phyloP scores from a whole-genome alignment of 2,797 vertebrate species.

The Decapterus maruadsi region DNA sequence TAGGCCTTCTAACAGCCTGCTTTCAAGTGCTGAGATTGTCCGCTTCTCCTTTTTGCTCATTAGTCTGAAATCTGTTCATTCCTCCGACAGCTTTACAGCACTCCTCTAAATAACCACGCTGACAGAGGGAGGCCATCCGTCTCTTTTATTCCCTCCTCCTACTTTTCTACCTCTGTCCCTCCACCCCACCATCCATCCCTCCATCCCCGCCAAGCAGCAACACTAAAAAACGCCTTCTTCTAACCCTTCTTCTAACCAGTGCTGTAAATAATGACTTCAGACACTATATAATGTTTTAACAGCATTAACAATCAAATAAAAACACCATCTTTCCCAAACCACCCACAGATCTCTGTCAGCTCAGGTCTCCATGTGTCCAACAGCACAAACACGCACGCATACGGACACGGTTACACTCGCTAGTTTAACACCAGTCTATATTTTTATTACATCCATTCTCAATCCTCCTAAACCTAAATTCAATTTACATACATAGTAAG shows the following conservation, averaged over 20 bases:
- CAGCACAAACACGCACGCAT: no score
- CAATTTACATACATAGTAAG: background rate
- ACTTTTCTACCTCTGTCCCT: constrained; percentile 36
- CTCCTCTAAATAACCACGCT: constrained; percentile 75
- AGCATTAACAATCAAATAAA: no score
- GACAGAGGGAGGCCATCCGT: constrained; percentile 72
- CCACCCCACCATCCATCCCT: constrained; percentile 13
- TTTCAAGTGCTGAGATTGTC: constrained; percentile 68
- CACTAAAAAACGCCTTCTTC: constrained; percentile 35
- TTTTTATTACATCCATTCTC: background rate
- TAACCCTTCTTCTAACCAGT: constrained; percentile 7
- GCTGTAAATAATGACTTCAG: no score
- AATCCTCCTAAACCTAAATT: constrained; percentile 1
- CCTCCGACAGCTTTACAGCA: constrained; percentile 73
- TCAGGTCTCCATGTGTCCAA: no score
- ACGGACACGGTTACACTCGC: background rate
- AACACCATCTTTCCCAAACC: background rate
- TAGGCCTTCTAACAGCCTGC: constrained; percentile 27
- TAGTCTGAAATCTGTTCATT: constrained; percentile 78
- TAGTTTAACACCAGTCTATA: background rate
- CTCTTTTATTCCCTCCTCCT: constrained; percentile 72
- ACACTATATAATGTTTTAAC: no score
- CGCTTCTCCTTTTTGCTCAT: constrained; percentile 69
- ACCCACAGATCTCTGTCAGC: background rate
- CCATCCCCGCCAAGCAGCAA: constrained; percentile 20